Conservation (phyloP, 1,140 invertebrate genomes). For the Melanaphis sacchari region DNA sequence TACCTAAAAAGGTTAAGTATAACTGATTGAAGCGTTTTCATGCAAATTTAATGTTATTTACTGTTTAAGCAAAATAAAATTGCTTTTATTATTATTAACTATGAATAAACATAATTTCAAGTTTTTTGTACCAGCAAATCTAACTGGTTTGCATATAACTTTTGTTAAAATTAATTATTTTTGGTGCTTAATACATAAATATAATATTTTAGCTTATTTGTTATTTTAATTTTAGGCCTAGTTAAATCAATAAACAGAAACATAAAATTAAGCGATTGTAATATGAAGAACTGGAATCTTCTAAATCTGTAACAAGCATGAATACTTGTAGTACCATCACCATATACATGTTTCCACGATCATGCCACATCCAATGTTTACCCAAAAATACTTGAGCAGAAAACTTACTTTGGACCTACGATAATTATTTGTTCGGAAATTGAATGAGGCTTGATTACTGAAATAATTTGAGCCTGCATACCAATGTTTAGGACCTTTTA, state of each 20-base stretch:
- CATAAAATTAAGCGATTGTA: slow-evolving; percentile 5
- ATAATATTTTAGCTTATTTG: neutral
- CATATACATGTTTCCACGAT: neutral
- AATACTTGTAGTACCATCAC: slow-evolving; percentile 4
- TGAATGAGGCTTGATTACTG: slow-evolving; percentile 47
- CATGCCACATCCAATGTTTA: slow-evolving; percentile 15
- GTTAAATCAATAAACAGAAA: neutral
- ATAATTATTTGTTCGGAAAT: slow-evolving; percentile 56
- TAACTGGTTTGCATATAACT: neutral
- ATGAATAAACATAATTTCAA: neutral
- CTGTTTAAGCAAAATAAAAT: neutral
- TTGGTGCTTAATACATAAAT: neutral
- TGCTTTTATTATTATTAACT: neutral
- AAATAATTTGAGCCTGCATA: slow-evolving; percentile 48
- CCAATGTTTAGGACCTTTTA: slow-evolving; percentile 47
- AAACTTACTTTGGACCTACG: slow-evolving; percentile 55
- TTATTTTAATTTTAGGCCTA: neutral
- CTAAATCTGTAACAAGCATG: slow-evolving; percentile 14
- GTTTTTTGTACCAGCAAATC: neutral
- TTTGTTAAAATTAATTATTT: neutral
- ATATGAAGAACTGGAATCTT: neutral
- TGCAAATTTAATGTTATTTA: neutral
- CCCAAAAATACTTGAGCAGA: slow-evolving; percentile 27
- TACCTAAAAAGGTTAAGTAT: neutral
- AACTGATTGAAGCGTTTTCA: neutral